Conservation (phyloP, 2,797 vertebrate species). For the Acridotheres tristis region DNA sequence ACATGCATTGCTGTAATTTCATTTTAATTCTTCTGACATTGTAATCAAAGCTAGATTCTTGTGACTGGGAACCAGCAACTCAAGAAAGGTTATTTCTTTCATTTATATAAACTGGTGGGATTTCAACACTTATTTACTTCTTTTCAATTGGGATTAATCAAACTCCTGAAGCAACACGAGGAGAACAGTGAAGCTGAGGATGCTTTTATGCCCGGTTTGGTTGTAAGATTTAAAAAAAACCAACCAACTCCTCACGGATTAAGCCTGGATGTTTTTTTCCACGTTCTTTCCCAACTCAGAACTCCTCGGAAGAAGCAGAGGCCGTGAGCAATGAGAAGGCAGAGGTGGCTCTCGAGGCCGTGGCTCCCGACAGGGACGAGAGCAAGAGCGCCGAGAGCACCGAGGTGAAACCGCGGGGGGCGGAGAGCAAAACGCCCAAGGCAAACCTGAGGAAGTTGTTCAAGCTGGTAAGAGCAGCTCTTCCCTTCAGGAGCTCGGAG, state of each 20-base stretch:
- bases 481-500: accelerated
- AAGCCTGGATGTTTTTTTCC: not conserved
- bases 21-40: not conserved
- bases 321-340: slow-evolving; percentile 28
- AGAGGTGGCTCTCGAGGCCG: not conserved
- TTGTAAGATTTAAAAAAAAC: too few species aligned
- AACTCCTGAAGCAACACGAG: not conserved
- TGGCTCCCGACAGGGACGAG: slow-evolving; percentile 30
- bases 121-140: not conserved
- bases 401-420: slow-evolving; percentile 52
- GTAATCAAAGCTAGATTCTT: not conserved
- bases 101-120: not conserved
- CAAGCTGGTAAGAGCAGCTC: slow-evolving; percentile 86
- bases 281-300: slow-evolving; percentile 56
- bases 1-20: accelerated
- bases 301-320: slow-evolving; percentile 65
- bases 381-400: not conserved
- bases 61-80: not conserved
- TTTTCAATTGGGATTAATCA: not conserved
- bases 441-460: slow-evolving; percentile 83
- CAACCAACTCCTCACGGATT: not conserved
- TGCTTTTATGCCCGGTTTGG: accelerated
- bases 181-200: accelerated
- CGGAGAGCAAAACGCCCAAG: slow-evolving; percentile 78
- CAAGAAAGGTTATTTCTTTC: not conserved